Percentiles rank a stretch among this genome's conserved stretches.
These are phyloP conservation scores for Pseudachorutes palmiensis DNA, from an alignment of 1,140 invertebrate species.

Conservation along the genomic window DNA sequence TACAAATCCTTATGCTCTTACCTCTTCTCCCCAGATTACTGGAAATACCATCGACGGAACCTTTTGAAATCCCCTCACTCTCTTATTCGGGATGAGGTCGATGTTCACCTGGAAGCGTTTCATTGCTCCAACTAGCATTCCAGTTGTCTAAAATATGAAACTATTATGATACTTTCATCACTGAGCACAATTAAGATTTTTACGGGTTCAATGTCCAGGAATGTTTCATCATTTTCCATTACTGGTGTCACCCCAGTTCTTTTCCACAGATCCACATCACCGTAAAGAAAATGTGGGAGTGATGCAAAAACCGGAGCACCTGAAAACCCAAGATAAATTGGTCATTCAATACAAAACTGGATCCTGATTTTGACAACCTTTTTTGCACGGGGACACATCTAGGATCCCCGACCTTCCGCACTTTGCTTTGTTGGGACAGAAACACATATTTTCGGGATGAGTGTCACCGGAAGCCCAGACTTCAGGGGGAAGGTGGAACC, in stretches of 20 bases:
- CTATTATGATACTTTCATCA: background rate
- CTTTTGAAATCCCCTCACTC: slow-evolving; percentile 42
- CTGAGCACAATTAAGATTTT: background rate
- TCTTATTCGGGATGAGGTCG: slow-evolving; percentile 42
- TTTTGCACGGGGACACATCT: slow-evolving; percentile 55
- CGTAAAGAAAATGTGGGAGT: slow-evolving; percentile 66
- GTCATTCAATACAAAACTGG: background rate
- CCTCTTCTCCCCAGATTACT: slow-evolving; percentile 50
- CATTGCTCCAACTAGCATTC: slow-evolving; percentile 45
- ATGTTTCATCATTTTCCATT: slow-evolving; percentile 59
- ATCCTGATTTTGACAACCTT: slow-evolving; percentile 12
- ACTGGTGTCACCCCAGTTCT: slow-evolving; percentile 61
- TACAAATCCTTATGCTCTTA: background rate
- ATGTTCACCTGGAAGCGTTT: slow-evolving; percentile 51
- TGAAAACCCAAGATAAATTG: background rate
- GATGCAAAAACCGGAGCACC: slow-evolving; percentile 61
- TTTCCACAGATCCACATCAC: slow-evolving; percentile 40
- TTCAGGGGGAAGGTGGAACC: slow-evolving; percentile 50
- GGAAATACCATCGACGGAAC: slow-evolving; percentile 49
- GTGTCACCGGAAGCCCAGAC: slow-evolving; percentile 58
- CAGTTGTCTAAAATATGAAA: slow-evolving; percentile 44
- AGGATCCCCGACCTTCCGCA: slow-evolving; percentile 56
- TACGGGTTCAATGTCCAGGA: slow-evolving; percentile 68
- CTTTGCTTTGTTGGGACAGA: slow-evolving; percentile 53
- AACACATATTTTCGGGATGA: slow-evolving; percentile 62